Percentiles rank a stretch among this genome's conserved stretches.
Conservation (phyloP, 2,888 invertebrate genomes). For the Pachymerium ferrugineum region DNA sequence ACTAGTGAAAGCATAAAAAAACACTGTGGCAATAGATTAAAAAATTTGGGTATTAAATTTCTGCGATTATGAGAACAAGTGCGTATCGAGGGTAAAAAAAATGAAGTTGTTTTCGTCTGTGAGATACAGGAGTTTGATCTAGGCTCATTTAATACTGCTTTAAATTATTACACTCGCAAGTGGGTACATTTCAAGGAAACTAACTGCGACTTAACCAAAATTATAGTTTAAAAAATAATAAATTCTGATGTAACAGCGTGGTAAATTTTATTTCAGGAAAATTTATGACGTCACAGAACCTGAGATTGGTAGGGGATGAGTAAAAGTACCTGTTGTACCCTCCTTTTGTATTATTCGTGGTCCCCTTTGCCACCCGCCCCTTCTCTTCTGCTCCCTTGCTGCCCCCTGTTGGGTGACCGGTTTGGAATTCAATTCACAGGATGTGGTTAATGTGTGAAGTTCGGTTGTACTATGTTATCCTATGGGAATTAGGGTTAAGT, state of each 20-base stretch:
- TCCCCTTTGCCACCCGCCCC: neutral
- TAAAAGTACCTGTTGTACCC: slow-evolving; percentile 24
- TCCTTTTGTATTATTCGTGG: slow-evolving; percentile 10
- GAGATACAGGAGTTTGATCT: too few species aligned
- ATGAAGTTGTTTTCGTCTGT: too few species aligned
- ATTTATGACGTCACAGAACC: neutral
- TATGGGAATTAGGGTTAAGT: slow-evolving; percentile 25
- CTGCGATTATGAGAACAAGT: neutral
- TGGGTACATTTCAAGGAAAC: too few species aligned
- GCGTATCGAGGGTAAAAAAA: too few species aligned
- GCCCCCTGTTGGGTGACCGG: slow-evolving; percentile 23
- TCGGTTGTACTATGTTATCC: slow-evolving; percentile 25
- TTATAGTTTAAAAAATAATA: too few species aligned
- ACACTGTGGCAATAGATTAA: neutral
- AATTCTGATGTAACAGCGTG: too few species aligned
- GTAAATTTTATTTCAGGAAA: neutral
- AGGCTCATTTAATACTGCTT: too few species aligned
- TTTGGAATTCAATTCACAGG: slow-evolving; percentile 27
- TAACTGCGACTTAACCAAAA: too few species aligned
- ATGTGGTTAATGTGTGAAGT: slow-evolving; percentile 25
- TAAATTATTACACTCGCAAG: too few species aligned
- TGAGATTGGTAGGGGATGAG: slow-evolving; percentile 4
- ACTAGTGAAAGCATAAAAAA: neutral
- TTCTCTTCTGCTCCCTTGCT: slow-evolving; percentile 4
- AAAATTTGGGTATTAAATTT: neutral